Evolutionary conservation across 2,113 vertebrate genomes (phyloP).

Genomic region (Taxidea taxus): DNA sequence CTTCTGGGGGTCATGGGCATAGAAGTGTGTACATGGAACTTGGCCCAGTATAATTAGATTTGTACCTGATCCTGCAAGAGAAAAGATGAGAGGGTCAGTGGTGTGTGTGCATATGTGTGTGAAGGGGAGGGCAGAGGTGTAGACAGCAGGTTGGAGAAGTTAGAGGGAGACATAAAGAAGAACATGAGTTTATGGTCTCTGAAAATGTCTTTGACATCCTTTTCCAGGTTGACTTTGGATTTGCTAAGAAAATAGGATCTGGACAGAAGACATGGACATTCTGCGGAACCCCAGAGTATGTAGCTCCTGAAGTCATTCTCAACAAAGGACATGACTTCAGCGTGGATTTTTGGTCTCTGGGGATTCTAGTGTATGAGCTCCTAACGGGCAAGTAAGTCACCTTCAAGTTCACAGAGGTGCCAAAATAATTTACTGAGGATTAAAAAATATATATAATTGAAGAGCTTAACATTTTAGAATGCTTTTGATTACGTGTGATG

Average conservation of each 20-base stretch:
- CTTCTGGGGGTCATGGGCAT: background rate
- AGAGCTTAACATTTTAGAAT: background rate
- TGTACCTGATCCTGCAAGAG: background rate
- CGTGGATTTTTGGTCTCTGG: constrained; percentile 96
- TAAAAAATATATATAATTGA: background rate
- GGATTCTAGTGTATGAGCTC: constrained; percentile 95
- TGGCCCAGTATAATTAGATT: background rate
- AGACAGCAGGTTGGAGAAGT: background rate
- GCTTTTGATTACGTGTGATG: background rate
- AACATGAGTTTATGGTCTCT: background rate
- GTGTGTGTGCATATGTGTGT: background rate
- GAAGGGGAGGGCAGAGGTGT: background rate
- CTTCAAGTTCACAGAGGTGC: background rate
- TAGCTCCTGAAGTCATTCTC: constrained; percentile 95
- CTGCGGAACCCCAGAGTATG: constrained; percentile 96
- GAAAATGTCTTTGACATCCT: constrained; percentile 29
- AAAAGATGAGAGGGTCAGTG: background rate
- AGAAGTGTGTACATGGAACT: background rate
- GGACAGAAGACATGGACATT: constrained; percentile 98
- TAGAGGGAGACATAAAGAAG: background rate
- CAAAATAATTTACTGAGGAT: background rate
- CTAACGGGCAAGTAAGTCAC: constrained; percentile 91
- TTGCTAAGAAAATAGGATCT: constrained; percentile 93
- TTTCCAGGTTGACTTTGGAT: constrained; percentile 94
- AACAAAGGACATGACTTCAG: constrained; percentile 96